Conservation (phyloP, 2,113 vertebrate genomes). For the Uria lomvia region DNA sequence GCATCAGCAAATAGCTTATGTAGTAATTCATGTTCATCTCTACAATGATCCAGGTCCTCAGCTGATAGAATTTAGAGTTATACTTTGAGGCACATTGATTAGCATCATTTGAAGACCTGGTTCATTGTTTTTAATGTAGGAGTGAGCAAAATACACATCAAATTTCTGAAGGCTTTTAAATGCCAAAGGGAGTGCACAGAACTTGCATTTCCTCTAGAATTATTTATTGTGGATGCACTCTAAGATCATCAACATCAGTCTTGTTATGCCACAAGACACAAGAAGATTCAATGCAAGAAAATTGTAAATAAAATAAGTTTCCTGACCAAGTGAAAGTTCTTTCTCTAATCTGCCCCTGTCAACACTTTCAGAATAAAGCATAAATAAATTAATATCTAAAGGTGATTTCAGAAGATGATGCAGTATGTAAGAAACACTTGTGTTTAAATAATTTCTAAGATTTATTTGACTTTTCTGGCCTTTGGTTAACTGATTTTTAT, state of each 20-base stretch:
- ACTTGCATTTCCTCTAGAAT: constrained; percentile 17
- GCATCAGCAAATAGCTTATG: neutral
- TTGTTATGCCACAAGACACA: constrained; percentile 35
- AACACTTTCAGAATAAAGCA: neutral
- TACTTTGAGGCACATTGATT: neutral
- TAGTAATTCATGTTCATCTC: neutral
- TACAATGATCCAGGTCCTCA: neutral
- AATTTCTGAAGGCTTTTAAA: constrained; percentile 13
- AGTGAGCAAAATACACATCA: neutral
- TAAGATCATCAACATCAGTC: neutral
- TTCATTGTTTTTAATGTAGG: constrained; percentile 2
- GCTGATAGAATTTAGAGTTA: neutral
- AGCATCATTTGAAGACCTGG: neutral
- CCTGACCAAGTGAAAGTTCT: neutral
- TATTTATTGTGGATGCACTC: neutral
- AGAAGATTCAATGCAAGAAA: neutral
- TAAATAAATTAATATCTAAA: neutral
- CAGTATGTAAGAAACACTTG: neutral
- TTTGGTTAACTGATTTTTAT: neutral
- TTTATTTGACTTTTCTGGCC: neutral
- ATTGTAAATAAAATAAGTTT: neutral
- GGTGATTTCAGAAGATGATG: neutral
- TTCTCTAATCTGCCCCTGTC: neutral
- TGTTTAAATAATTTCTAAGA: neutral
- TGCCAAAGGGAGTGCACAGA: neutral